phyloP scores from a whole-genome alignment of 2,797 vertebrate genomes.

The Ptychadena robeensis region DNA sequence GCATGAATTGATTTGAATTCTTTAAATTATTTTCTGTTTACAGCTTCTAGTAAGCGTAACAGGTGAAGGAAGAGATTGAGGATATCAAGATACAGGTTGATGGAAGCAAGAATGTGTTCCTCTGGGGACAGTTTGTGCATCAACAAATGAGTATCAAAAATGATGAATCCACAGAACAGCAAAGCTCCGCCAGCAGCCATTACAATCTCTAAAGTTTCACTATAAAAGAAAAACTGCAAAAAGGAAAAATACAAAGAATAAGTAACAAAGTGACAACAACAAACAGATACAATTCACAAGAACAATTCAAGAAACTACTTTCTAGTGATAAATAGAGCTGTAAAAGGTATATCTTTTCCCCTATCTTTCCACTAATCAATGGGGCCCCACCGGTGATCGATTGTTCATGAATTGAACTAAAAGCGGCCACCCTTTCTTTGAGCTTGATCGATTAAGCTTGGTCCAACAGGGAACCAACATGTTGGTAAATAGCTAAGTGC shows the following conservation, averaged over 20 bases:
- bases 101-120: conserved; percentile 91
- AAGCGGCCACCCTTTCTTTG: too few species aligned
- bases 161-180: conserved; percentile 94
- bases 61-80: conserved; percentile 93
- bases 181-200: conserved; percentile 85
- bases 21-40: conserved; percentile 87
- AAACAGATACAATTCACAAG: not conserved
- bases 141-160: conserved; percentile 90
- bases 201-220: conserved; percentile 80
- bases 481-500: too few species aligned
- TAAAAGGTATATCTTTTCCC: too few species aligned
- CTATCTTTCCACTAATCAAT: too few species aligned
- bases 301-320: not conserved
- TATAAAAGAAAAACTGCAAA: conserved; percentile 86
- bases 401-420: too few species aligned
- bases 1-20: not conserved
- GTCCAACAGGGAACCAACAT: too few species aligned
- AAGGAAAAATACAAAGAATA: conserved; percentile 58
- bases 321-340: too few species aligned
- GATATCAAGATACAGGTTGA: conserved; percentile 93
- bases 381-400: too few species aligned
- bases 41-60: conserved; percentile 83
- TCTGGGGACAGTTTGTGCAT: conserved; percentile 95
- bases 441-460: too few species aligned
- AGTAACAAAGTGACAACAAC: not conserved